These are phyloP conservation scores for Anniella stebbinsi DNA, from an alignment of 2,797 vertebrate genomes.

Conservation along the genomic window DNA sequence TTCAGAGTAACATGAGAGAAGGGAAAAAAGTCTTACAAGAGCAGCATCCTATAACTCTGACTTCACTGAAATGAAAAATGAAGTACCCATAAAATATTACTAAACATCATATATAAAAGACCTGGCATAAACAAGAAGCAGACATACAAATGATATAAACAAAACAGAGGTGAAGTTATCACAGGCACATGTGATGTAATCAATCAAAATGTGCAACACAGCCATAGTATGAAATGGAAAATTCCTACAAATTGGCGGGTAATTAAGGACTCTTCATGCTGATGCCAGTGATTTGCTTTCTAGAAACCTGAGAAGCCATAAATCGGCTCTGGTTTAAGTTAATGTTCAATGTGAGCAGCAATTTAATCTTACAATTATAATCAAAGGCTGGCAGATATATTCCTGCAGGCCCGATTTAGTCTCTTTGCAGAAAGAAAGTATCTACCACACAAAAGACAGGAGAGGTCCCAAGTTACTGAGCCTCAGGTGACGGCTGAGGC, in stretches of 20 bases:
- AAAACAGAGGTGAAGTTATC: not conserved
- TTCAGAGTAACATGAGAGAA: not conserved
- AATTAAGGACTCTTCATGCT: slow-evolving; percentile 40
- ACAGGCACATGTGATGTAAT: not conserved
- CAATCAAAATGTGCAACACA: not conserved
- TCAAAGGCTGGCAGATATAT: not conserved
- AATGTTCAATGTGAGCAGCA: not conserved
- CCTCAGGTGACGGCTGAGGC: not conserved
- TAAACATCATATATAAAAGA: not conserved
- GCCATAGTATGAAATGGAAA: not conserved
- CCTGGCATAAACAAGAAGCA: not conserved
- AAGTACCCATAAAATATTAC: not conserved
- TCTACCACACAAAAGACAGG: not conserved
- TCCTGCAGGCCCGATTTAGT: slow-evolving; percentile 2
- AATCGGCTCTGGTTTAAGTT: slow-evolving; percentile 34
- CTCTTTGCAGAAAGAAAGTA: slow-evolving; percentile 21
- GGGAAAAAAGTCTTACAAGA: not conserved
- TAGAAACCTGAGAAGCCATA: not conserved
- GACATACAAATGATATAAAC: not conserved
- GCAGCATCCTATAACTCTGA: not conserved
- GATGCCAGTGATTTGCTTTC: not conserved
- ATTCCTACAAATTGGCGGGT: not conserved
- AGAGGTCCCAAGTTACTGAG: not conserved
- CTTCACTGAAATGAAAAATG: not conserved
- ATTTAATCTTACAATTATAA: not conserved